Base-by-base conservation (phyloP, 2,797 vertebrate genomes). In the Pipistrellus kuhlii region DNA sequence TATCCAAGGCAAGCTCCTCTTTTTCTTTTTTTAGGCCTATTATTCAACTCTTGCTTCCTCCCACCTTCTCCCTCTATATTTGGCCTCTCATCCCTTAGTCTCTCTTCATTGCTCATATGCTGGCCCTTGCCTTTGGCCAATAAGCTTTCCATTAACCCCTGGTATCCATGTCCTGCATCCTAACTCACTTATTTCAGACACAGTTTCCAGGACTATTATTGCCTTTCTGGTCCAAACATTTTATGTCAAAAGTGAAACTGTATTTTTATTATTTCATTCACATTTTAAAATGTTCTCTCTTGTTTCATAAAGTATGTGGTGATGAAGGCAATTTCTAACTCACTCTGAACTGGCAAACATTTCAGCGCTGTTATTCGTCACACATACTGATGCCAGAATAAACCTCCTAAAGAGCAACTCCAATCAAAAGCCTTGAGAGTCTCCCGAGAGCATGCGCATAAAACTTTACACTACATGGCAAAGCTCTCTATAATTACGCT, bases 221-320 rank as follows among this genome's bases (percentile, higher is more conserved):
- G 51, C 21, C 32, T 85, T 69, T 86, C 69, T 57, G 51, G 21
- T 69, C 5, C 73, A 90, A 89, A 71, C 30, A 38, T 83, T 95
- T 88, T 41, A 66, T 46, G 9, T 82, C 59, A 80, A 75, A 90
- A 96, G 8, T 51, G 18, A 91, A 80, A 78, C 62, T 80, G 51
- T 76, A 84, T 32, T 84, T 83, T 66, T 72, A 81, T 77, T 80
- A 71, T 90, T 94, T 88, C 41, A 91, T 55, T 92, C 51, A 85
- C 73, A 85, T 48, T 92, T 85, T 55, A 11, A 73, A 78, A 94
- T 73, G 75, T 44, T 55, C 81, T 88, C 41, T 90, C 38, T 77
- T 72, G 35, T 23, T 77, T 23, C 30, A 88, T 59, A 72, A 81
- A 85, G 48, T 21, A 84, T 55, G 44, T 59, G 38, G 53, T 77